Percentiles rank a stretch among this genome's conserved stretches.
Evolutionary conservation across 2,888 invertebrate genomes (phyloP).

Genomic region (Drosophila dives): DNA sequence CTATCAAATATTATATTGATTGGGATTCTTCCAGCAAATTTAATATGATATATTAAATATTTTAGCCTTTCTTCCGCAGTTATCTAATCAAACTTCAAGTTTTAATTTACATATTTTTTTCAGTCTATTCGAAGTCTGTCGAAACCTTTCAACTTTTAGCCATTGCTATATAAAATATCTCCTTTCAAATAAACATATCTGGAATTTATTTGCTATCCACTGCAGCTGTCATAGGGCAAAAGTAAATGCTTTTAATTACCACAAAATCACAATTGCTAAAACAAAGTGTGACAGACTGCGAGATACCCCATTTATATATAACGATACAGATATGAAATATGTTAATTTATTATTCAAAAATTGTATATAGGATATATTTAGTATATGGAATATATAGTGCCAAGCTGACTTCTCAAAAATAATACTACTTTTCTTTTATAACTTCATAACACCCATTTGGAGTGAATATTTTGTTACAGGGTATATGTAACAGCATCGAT

Average conservation of each 20-base stretch:
- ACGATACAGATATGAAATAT: not conserved
- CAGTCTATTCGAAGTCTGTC: not conserved
- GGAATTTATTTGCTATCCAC: constrained; percentile 22
- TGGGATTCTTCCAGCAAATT: not conserved
- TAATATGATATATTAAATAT: not conserved
- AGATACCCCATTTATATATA: not conserved
- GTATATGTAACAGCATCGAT: constrained; percentile 19
- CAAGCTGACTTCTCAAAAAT: not conserved
- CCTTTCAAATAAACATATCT: constrained; percentile 35
- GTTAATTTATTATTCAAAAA: not conserved
- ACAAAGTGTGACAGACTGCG: not conserved
- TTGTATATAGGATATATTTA: not conserved
- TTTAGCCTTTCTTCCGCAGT: not conserved
- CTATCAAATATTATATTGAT: not conserved
- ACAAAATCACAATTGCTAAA: constrained; percentile 12
- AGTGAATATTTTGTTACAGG: not conserved
- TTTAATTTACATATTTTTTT: not conserved
- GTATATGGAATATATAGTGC: not conserved
- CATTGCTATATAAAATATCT: constrained; percentile 14
- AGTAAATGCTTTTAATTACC: constrained; percentile 36
- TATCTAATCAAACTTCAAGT: not conserved
- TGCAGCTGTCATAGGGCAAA: constrained; percentile 28
- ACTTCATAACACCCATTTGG: not conserved
- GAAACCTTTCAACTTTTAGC: not conserved
- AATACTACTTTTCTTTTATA: not conserved